A percentile compares a stretch with the other conserved stretches of the same genome.
These are phyloP conservation scores for Thryonomys swinderianus DNA, from an alignment of 2,113 vertebrate species.

Conservation along the genomic window DNA sequence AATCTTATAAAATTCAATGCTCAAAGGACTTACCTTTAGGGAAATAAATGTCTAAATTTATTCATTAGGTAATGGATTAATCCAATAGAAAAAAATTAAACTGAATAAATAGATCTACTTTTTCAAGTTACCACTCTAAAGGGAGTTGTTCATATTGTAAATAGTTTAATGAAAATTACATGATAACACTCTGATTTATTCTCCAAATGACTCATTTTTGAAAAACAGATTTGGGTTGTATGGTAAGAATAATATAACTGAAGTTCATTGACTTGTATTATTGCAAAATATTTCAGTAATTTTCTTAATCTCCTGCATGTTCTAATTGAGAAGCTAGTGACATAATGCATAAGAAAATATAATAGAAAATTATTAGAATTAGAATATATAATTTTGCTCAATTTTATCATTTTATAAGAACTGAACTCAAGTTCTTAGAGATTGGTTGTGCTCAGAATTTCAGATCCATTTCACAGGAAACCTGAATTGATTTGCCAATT, in stretches of 20 bases:
- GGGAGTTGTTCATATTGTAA: conserved; percentile 43
- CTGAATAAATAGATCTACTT: conserved; percentile 56
- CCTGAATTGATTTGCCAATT: background rate
- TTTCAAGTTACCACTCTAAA: conserved; percentile 41
- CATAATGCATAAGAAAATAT: conserved; percentile 6
- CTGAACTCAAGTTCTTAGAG: background rate
- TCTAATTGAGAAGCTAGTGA: background rate
- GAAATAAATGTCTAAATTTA: conserved; percentile 58
- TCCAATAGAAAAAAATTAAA: conserved; percentile 52
- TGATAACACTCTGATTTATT: background rate
- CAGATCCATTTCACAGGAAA: background rate
- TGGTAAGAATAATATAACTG: background rate
- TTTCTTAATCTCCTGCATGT: conserved; percentile 44
- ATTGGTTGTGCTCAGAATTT: conserved; percentile 52
- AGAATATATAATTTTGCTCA: conserved; percentile 1
- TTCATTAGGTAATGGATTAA: conserved; percentile 61
- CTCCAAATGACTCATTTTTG: conserved; percentile 29
- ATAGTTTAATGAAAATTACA: background rate
- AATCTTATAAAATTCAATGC: conserved; percentile 57
- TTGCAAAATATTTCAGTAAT: conserved; percentile 56
- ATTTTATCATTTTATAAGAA: conserved; percentile 25
- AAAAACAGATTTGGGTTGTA: background rate
- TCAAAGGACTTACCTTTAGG: conserved; percentile 55
- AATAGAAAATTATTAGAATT: conserved; percentile 34
- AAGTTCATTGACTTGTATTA: conserved; percentile 14